A percentile compares a stretch with the other conserved stretches of the same genome.
These are phyloP conservation scores for Leucophenga maculata DNA, from an alignment of 2,888 invertebrate species.

Conservation along the genomic window DNA sequence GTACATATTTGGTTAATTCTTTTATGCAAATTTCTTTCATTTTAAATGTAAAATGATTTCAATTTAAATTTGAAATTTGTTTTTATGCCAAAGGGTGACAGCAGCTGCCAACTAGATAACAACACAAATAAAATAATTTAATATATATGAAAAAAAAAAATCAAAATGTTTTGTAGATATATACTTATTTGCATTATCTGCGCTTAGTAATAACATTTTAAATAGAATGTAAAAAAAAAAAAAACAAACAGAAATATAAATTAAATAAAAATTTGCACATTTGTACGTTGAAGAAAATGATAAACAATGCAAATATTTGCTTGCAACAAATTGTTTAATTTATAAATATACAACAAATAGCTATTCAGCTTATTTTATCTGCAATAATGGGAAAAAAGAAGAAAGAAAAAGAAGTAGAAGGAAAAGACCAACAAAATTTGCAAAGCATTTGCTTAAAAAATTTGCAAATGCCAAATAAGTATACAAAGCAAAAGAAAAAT, in stretches of 20 bases:
- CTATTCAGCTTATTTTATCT: neutral
- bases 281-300: neutral
- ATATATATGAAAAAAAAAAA: too few relatives aligned
- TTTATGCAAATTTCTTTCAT: too few relatives aligned
- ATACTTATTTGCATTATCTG: too few relatives aligned
- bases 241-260: neutral
- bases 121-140: too few relatives aligned
- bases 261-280: neutral
- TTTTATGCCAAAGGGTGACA: too few relatives aligned
- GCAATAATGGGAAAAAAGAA: neutral
- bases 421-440: neutral
- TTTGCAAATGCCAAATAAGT: slow-evolving; percentile 7
- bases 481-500: neutral
- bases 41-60: too few relatives aligned
- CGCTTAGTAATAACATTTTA: neutral
- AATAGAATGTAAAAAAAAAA: neutral
- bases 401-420: neutral
- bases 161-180: too few relatives aligned
- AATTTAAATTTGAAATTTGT: too few relatives aligned
- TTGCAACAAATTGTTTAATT: slow-evolving; percentile 14
- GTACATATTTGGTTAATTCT: too few relatives aligned
- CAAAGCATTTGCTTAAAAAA: neutral
- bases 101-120: too few relatives aligned
- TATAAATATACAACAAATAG: neutral
- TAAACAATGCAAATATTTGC: slow-evolving; percentile 20